phyloP scores from a whole-genome alignment of 2,888 invertebrate genomes.

The Ennomos fuscantarius region DNA sequence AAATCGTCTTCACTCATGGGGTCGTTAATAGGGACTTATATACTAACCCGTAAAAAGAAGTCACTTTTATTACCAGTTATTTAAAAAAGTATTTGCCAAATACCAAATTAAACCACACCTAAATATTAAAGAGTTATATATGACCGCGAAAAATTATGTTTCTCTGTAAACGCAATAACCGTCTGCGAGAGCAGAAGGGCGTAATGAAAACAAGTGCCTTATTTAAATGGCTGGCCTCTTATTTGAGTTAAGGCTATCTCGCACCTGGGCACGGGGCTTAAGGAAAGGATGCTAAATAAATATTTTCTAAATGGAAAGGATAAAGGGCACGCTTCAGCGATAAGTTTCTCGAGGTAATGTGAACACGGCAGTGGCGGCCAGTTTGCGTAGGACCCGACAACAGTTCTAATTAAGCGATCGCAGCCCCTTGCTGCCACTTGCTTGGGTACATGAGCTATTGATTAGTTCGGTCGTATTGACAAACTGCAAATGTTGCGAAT shows the following conservation, averaged over 20 bases:
- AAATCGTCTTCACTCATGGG: too few species aligned
- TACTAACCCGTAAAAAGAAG: too few species aligned
- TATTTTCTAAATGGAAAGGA: conserved; percentile 80
- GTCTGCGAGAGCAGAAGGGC: conserved; percentile 48
- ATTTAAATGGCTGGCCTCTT: conserved; percentile 75
- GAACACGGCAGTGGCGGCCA: conserved; percentile 54
- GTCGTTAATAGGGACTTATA: too few species aligned
- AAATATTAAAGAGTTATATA: too few species aligned
- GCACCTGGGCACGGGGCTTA: conserved; percentile 78
- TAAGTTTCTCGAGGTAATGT: conserved; percentile 70
- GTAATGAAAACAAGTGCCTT: conserved; percentile 73
- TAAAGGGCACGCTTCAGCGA: conserved; percentile 74
- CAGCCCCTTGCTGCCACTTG: conserved; percentile 9
- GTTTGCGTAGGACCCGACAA: conserved; percentile 69
- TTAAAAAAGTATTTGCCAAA: too few species aligned
- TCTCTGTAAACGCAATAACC: conserved; percentile 37
- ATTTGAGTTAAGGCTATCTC: conserved; percentile 78
- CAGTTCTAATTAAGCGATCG: conserved; percentile 71
- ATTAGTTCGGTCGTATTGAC: conserved; percentile 13
- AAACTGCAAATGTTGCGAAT: not conserved
- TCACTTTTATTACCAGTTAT: too few species aligned
- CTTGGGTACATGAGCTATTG: conserved; percentile 19
- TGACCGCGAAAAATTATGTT: not conserved
- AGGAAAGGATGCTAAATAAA: conserved; percentile 81
- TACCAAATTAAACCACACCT: too few species aligned